Evolutionary conservation across 2,113 vertebrate species (phyloP), one percentile per base, ranked within the genome.

Genomic region (Atractosteus spatula): DNA sequence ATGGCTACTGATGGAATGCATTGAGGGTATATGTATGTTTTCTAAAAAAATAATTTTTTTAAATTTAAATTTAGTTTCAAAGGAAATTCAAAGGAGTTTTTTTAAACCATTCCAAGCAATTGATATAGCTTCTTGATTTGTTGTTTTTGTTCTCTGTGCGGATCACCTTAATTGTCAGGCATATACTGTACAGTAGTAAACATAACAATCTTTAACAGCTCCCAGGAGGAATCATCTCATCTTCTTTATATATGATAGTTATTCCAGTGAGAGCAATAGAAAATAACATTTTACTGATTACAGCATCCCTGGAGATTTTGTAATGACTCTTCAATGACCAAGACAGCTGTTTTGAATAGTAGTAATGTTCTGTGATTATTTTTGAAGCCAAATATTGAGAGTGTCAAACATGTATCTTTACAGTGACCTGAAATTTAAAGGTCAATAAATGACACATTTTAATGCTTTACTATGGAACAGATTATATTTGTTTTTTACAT

Each of bases 101-200:
- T 29, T 29, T 29, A 51, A 51, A 51, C 47, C 47, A 51, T 10
- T 51, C 47, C 47, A 10, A 7, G 29, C 1, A 10, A 5, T 7
- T 51, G 47, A 51, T 10, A 51, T 5, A 7, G 3, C 56, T 59
- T 7, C 56, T 59, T 59, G 56, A 12, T 13, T 14, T 59, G 3
- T 8, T 14, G 56, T 59, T n/a, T 14, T 13, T 59, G n/a, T 8
- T 14, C 1, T 59, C 12, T 14, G 3, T 59, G n/a, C 3, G 13
- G n/a, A 59, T n/a, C n/a, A 59, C 56, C n/a, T 59, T 59, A 13
- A 11, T 59, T 59, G 57, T 59, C 57, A 59, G n/a, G 57, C 10
- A 59, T 59, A 59, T 59, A 13, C 57, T n/a, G 57, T 59, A 13
- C 57, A 13, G 57, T 59, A 65, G 8, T 29, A 65, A 65, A 65